Base-by-base conservation (phyloP, 2,888 invertebrate genomes). In the Mimachlamys varia region DNA sequence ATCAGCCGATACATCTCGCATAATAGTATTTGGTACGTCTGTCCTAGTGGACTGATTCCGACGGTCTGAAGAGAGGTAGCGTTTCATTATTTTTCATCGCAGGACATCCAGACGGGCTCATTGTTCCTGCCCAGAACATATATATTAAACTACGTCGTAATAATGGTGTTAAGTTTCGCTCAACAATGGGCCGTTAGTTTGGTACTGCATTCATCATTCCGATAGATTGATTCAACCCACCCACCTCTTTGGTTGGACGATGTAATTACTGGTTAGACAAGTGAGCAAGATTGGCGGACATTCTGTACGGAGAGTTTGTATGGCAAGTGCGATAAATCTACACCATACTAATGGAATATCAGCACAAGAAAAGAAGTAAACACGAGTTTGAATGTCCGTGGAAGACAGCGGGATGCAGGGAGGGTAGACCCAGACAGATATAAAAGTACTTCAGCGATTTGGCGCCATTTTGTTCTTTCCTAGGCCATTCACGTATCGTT, bases 161-260 rank as follows among this genome's bases (percentile, higher is more conserved):
- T 76, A 76, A 76, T 76, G 76, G 76, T 76, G 76, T 76, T 76
- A 76, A 76, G 76, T 76, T 76, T 76, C 76, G 76, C 76, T 76
- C 76, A 76, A 76, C 76, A 76, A 76, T 76, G 76, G 76, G 27
- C 76, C 76, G 76, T 76, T 76, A 76, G 76, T 76, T 76, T 76
- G 76, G 33, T 76, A 76, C 22, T 33, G 33, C 76, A 76, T 76
- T 76, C 76, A 33, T 76, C 76, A 76, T 76, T 76, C 76, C 76
- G 76, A 76, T 76, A 76, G 76, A 76, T 76, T 76, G 76, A 76
- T 76, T 76, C 76, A 33, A 76, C 76, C 27, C 27, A 76, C 76
- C 76, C 76, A 76, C 76, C 62, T 76, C 76, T 76, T 76, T 76
- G 33, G 76, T 33, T 13, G 76, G 76, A 22, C 76, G 33, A 76